Evolutionary conservation across 2,797 vertebrate genomes (phyloP).

Genomic region (Enteromius thamalakanensis): DNA sequence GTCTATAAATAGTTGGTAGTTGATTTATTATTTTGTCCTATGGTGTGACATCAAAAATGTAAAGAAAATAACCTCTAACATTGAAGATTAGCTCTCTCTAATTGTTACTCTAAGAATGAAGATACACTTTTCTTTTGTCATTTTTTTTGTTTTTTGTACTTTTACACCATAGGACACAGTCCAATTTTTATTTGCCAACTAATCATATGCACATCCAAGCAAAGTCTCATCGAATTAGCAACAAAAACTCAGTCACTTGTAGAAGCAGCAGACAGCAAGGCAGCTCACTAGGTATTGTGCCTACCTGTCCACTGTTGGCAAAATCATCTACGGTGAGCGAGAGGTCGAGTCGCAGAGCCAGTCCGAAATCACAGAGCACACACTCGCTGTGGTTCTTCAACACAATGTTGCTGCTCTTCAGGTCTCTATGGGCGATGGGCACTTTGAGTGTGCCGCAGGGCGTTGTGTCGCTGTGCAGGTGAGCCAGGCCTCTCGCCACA

Average conservation of each 20-base stretch:
- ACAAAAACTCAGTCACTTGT: too few relatives aligned
- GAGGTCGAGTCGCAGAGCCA: constrained; percentile 83
- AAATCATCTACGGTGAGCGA: constrained; percentile 85
- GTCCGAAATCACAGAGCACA: constrained; percentile 87
- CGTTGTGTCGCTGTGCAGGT: constrained; percentile 87
- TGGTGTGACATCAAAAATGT: too few relatives aligned
- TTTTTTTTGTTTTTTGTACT: too few relatives aligned
- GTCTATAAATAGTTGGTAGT: background rate
- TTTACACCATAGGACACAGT: too few relatives aligned
- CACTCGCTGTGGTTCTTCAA: constrained; percentile 82
- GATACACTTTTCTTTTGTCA: too few relatives aligned
- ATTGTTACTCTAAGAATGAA: too few relatives aligned
- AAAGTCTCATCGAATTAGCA: background rate
- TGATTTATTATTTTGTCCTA: too few relatives aligned
- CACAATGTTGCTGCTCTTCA: constrained; percentile 89
- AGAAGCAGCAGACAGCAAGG: background rate
- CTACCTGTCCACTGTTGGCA: constrained; percentile 89
- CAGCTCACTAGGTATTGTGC: background rate
- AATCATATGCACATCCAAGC: background rate
- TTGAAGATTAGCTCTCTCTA: too few relatives aligned
- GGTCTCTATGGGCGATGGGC: constrained; percentile 86
- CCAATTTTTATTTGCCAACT: too few relatives aligned
- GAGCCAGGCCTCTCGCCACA: constrained; percentile 83
- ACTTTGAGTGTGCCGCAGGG: constrained; percentile 77
- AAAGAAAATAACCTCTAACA: too few relatives aligned